These are phyloP conservation scores for Megaceryle torquata DNA, from an alignment of 2,113 vertebrate genomes.

Conservation along the genomic window DNA sequence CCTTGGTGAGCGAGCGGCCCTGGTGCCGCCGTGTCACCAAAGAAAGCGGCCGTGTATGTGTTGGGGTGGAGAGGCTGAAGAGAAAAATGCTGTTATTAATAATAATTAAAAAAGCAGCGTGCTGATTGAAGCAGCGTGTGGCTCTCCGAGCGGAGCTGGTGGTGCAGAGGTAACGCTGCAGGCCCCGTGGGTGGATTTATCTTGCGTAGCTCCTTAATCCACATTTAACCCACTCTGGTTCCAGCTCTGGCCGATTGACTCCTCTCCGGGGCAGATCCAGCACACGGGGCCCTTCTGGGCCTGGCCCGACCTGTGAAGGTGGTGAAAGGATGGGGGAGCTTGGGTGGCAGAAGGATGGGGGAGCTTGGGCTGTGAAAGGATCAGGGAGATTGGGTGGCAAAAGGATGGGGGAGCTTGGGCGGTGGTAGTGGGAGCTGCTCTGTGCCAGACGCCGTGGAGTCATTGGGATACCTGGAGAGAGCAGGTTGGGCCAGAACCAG, in stretches of 20 bases:
- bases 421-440: background rate
- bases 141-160: background rate
- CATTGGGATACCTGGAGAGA: background rate
- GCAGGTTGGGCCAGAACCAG: background rate
- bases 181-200: background rate
- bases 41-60: background rate
- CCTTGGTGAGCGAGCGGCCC: background rate
- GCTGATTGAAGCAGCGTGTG: accelerated
- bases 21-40: background rate
- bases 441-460: accelerated
- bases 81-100: too few relatives aligned
- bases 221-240: background rate
- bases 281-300: background rate
- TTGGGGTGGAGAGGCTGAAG: background rate
- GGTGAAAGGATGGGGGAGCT: background rate
- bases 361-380: too few relatives aligned
- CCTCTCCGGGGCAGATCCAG: background rate
- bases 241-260: background rate
- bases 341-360: too few relatives aligned
- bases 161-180: background rate
- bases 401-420: background rate
- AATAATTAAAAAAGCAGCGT: too few relatives aligned
- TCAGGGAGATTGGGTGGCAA: too few relatives aligned
- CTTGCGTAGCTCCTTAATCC: background rate
- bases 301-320: accelerated